Base-by-base conservation (phyloP, 1,140 invertebrate genomes). In the Littorina saxatilis region DNA sequence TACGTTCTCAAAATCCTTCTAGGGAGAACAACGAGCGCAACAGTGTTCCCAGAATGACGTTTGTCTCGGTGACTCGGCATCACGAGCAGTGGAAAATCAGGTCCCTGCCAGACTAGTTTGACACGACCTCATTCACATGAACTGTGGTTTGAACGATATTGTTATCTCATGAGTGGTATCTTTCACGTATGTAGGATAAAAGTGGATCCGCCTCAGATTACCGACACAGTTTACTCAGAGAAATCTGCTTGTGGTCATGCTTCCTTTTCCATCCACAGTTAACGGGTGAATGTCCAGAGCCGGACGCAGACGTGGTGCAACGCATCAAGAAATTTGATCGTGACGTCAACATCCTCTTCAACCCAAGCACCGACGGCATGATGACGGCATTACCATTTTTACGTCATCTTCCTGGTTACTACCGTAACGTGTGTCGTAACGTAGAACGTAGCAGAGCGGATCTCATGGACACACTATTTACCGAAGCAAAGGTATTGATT, bases 221-320 rank as follows among this genome's bases (percentile, higher is more conserved):
- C n/a, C n/a, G n/a, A n/a, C n/a, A n/a, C n/a, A n/a, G n/a, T n/a
- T n/a, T n/a, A n/a, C n/a, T n/a, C n/a, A n/a, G n/a, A n/a, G n/a
- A n/a, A n/a, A n/a, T n/a, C 9, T 52, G 50, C 9, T 52, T 11
- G 50, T 52, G n/a, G n/a, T n/a, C 7, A 15, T 63, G 58, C 11
- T 13, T 29, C 17, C 7, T n/a, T 81, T 90, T 23, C 79, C 58
- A 23, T 52, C 20, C 23, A 17, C 29, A 79, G 77, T 43, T 79
- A 27, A 79, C 77, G 15, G 63, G 63, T 2, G 61, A 79, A n/a
- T 37, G 37, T 4, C 77, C 77, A 15, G 77, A 66, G 13, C 61
- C 35, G 27, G 77, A 43, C n/a, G n/a, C 58, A 4, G 37, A 47
- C 29, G 15, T 79, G 63, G 39, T 43, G 1, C 40, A 27, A 2